phyloP scores from a whole-genome alignment of 2,113 vertebrate species.

The Amblyornis subalaris region DNA sequence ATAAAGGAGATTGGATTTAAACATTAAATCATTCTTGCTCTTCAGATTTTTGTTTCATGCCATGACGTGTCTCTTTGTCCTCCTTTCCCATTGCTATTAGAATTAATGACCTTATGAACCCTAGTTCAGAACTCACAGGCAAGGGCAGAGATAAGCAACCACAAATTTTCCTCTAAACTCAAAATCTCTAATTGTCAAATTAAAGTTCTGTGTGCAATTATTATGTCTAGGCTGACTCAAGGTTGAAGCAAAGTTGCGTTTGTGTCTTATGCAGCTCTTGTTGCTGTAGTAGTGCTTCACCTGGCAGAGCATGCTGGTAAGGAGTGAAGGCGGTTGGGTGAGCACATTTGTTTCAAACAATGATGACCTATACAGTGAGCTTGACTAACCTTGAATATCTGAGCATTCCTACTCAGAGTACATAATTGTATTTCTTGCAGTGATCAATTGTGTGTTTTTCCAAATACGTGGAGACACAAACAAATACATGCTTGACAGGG shows the following conservation, averaged over 20 bases:
- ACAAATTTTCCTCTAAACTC: background rate
- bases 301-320: background rate
- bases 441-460: background rate
- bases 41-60: conserved; percentile 8
- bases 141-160: background rate
- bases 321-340: background rate
- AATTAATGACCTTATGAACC: conserved; percentile 18
- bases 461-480: background rate
- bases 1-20: conserved; percentile 44
- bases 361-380: background rate
- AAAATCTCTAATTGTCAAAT: background rate
- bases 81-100: background rate
- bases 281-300: background rate
- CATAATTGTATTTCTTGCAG: background rate
- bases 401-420: background rate
- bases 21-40: background rate
- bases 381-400: background rate
- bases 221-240: background rate
- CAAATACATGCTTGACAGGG: background rate
- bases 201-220: background rate
- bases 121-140: background rate
- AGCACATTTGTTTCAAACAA: background rate
- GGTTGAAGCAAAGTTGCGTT: background rate
- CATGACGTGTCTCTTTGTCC: background rate
- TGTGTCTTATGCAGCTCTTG: background rate